Conservation (phyloP, 1,140 invertebrate genomes). For the Charaxes varanes region DNA sequence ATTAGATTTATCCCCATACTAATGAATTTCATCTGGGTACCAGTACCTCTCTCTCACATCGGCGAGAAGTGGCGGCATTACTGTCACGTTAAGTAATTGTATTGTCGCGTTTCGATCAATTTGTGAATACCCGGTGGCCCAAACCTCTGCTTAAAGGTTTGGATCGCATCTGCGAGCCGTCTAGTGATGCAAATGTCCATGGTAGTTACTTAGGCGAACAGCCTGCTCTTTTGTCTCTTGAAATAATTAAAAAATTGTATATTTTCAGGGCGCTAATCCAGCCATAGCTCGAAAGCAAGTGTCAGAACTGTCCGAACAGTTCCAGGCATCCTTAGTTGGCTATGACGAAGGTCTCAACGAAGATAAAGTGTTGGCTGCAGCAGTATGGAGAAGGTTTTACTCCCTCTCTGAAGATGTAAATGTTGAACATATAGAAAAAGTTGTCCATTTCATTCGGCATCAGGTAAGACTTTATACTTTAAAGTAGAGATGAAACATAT, state of each 20-base stretch:
- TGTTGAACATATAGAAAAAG: slow-evolving; percentile 75
- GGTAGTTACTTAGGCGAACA: too few species aligned
- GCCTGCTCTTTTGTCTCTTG: not conserved
- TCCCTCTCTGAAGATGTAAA: slow-evolving; percentile 76
- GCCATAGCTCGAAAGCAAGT: slow-evolving; percentile 76
- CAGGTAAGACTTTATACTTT: slow-evolving; percentile 77
- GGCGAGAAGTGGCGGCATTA: too few species aligned
- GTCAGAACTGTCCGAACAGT: slow-evolving; percentile 80
- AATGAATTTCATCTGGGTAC: too few species aligned
- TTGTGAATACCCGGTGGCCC: too few species aligned
- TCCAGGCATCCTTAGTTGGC: slow-evolving; percentile 87
- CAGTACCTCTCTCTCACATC: too few species aligned
- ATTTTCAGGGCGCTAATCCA: slow-evolving; percentile 74
- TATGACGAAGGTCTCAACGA: slow-evolving; percentile 89
- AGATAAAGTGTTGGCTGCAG: slow-evolving; percentile 81
- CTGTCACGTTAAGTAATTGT: too few species aligned
- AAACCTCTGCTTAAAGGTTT: too few species aligned
- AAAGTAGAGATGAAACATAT: too few species aligned
- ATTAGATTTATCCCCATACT: too few species aligned
- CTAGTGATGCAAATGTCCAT: too few species aligned
- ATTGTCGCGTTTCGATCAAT: too few species aligned
- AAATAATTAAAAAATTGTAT: slow-evolving; percentile 9
- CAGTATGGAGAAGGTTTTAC: slow-evolving; percentile 90
- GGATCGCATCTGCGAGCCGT: too few species aligned
- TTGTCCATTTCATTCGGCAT: slow-evolving; percentile 83